These are phyloP conservation scores for Camponotus pennsylvanicus DNA, from an alignment of 1,140 invertebrate genomes.

Conservation along the genomic window DNA sequence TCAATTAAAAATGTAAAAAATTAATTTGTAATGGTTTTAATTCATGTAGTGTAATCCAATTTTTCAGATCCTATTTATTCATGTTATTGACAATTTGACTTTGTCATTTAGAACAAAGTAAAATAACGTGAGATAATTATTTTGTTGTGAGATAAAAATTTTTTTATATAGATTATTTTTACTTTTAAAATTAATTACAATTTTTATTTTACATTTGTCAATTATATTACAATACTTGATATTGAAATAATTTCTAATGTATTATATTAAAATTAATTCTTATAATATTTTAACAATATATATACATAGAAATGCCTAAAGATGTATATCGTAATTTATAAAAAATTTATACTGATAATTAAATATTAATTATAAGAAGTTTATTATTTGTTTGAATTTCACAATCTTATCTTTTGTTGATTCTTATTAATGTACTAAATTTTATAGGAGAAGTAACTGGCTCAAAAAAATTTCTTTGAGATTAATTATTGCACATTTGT, in stretches of 20 bases:
- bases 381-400: not conserved
- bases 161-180: not conserved
- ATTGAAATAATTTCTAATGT: conserved; percentile 3
- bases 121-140: not conserved
- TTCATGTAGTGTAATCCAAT: not conserved
- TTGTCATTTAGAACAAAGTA: not conserved
- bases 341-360: not conserved
- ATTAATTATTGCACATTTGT: not conserved
- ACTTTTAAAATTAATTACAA: no score
- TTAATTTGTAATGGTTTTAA: not conserved
- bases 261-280: not conserved
- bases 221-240: conserved; percentile 15
- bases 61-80: not conserved
- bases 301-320: not conserved
- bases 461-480: not conserved
- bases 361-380: not conserved
- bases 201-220: not conserved
- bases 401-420: not conserved
- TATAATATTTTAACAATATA: not conserved
- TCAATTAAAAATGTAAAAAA: not conserved
- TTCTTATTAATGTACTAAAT: not conserved
- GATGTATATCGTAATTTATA: not conserved
- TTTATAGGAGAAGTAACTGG: not conserved
- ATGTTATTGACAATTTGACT: not conserved
- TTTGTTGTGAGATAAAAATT: no score